Base-by-base conservation (phyloP, 2,113 vertebrate species). In the Murina feae region DNA sequence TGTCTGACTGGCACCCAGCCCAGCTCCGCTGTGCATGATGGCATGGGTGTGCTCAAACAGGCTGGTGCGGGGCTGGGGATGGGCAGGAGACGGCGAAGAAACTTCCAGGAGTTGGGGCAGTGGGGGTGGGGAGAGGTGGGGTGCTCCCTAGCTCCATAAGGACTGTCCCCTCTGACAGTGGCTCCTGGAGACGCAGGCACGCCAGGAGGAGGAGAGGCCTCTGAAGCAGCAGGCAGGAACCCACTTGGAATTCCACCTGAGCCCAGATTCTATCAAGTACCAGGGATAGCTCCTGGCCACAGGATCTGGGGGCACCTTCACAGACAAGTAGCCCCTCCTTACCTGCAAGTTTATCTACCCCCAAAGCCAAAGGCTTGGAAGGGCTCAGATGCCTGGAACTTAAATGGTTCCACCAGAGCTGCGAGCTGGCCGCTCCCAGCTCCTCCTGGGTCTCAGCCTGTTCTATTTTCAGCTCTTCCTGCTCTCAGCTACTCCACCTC, bases 1-100 rank as follows among this genome's bases (percentile, higher is more conserved):
- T 96, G 93, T 90, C 87, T 93, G 95, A 84, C 55, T 84, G 93
- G 93, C 90, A 37, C 58, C 83, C 0, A 6, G 96, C 87, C 90
- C 80, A 80, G 87, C 66, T 87, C 89, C 1, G 4, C 86, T 47
- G 80, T 89, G 90, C 0, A 1, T 78, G 95, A 72, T 14, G 86
- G 60, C 39, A 83, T 5, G 93, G 55, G 51, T 90, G 49, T 3
- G 35, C 47, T 60, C 13, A 4, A 44, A 51, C n/a, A 81, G 83
- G 76, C 80, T 80, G 39, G 75, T 0, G 42, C 6, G 23, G 76
- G 85, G 28, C 69, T 35, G 47, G 60, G 85, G 66, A 20, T 42
- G 69, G 47, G 21, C 13, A 63, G 37, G 44, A 37, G 79, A 2
- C 5, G 5, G 32, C 47, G 39, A 86, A 51, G 30, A 32, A 23